Percentiles rank a stretch among this genome's conserved stretches.
Conservation (phyloP, 2,113 vertebrate genomes). For the Python bivittatus region DNA sequence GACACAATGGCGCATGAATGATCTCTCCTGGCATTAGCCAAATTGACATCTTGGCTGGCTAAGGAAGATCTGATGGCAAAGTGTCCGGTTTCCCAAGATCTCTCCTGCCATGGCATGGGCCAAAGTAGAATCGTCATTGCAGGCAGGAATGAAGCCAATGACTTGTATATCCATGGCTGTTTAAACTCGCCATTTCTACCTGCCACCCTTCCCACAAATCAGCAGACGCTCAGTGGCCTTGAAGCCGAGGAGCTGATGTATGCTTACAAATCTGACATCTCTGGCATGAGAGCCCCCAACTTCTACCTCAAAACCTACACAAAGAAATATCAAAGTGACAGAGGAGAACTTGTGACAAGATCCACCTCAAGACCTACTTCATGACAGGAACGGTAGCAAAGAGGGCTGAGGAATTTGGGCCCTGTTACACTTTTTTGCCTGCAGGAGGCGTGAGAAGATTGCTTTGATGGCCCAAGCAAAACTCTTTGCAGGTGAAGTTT, state of each 20-base stretch:
- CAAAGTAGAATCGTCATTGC: neutral
- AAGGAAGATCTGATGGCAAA: neutral
- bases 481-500: neutral
- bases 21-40: neutral
- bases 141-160: neutral
- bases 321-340: neutral
- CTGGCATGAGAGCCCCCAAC: neutral
- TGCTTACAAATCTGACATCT: neutral
- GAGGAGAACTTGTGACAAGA: neutral
- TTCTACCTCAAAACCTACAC: neutral
- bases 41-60: neutral
- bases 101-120: neutral
- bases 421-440: neutral
- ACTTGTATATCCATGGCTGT: neutral
- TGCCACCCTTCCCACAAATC: neutral
- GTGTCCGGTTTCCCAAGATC: neutral
- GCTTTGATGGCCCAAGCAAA: neutral
- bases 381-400: neutral
- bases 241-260: neutral
- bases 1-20: neutral
- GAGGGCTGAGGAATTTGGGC: neutral
- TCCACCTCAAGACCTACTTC: neutral
- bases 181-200: neutral
- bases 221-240: neutral
- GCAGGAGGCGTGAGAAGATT: neutral